Conservation (phyloP, 1,140 invertebrate species). For the Drosophila saltans region DNA sequence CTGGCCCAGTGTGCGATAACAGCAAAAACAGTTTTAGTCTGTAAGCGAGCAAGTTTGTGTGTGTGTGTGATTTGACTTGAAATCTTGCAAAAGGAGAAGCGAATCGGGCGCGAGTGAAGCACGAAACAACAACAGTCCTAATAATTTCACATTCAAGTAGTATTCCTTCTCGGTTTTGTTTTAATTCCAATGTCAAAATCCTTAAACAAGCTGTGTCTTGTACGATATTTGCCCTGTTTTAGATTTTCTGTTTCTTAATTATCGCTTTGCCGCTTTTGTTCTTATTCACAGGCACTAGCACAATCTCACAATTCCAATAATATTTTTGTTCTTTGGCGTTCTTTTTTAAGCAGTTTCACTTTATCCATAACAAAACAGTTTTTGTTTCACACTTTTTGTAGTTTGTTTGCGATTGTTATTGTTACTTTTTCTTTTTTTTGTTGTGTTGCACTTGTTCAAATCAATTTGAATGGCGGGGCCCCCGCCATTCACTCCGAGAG, state of each 20-base stretch:
- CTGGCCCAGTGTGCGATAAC: slow-evolving; percentile 8
- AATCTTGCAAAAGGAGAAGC: slow-evolving; percentile 55
- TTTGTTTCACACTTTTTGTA: slow-evolving; percentile 60
- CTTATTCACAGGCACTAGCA: background rate
- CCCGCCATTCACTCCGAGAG: slow-evolving; percentile 36
- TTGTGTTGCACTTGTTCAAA: slow-evolving; percentile 73
- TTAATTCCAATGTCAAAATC: background rate
- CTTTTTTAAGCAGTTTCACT: slow-evolving; percentile 9
- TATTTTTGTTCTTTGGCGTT: slow-evolving; percentile 15
- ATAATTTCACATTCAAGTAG: background rate
- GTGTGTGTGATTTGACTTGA: slow-evolving; percentile 45
- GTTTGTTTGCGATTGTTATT: slow-evolving; percentile 66
- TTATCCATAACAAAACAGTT: slow-evolving; percentile 12
- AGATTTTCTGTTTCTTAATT: slow-evolving; percentile 13
- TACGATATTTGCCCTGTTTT: slow-evolving; percentile 22
- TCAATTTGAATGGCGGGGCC: slow-evolving; percentile 63
- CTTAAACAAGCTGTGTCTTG: background rate
- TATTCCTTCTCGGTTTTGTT: background rate
- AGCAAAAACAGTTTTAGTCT: slow-evolving; percentile 23
- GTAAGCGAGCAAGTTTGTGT: slow-evolving; percentile 10
- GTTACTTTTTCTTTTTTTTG: slow-evolving; percentile 38
- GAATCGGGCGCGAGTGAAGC: slow-evolving; percentile 13
- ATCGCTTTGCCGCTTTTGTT: background rate
- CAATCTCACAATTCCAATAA: background rate
- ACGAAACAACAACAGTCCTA: slow-evolving; percentile 5